These are phyloP conservation scores for Patella depressa DNA, from an alignment of 2,888 invertebrate genomes.

Conservation along the genomic window DNA sequence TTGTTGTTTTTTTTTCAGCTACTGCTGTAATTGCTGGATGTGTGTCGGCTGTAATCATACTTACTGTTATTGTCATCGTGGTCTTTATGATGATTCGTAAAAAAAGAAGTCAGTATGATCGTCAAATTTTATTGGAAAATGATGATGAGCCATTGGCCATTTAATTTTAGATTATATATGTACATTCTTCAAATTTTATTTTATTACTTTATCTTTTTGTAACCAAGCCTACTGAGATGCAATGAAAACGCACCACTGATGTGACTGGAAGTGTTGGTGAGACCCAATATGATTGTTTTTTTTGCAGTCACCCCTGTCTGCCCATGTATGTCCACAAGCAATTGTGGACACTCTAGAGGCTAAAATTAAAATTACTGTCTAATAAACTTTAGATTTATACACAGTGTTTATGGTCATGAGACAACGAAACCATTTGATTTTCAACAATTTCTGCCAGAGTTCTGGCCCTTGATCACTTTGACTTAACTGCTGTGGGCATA, in stretches of 20 bases:
- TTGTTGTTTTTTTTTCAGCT: neutral
- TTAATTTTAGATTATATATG: neutral
- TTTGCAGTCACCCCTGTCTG: too few species aligned
- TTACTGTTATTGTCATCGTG: slow-evolving; percentile 19
- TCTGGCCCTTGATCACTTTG: too few species aligned
- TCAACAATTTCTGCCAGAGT: too few species aligned
- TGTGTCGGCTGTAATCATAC: slow-evolving; percentile 26
- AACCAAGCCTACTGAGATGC: neutral
- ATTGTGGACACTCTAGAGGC: too few species aligned
- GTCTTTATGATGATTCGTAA: slow-evolving; percentile 26
- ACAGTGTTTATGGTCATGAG: too few species aligned
- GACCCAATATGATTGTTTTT: too few species aligned
- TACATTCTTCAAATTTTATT: neutral
- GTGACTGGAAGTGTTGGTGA: too few species aligned
- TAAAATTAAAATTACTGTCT: too few species aligned
- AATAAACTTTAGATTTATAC: too few species aligned
- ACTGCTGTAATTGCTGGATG: slow-evolving; percentile 25
- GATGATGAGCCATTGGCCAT: slow-evolving; percentile 6
- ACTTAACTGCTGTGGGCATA: too few species aligned
- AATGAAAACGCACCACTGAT: neutral
- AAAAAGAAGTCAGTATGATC: slow-evolving; percentile 21
- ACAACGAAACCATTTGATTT: too few species aligned
- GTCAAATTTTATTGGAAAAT: slow-evolving; percentile 24
- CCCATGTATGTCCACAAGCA: too few species aligned
- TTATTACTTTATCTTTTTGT: neutral